These are phyloP conservation scores for Hyles vespertilio DNA, from an alignment of 1,140 invertebrate genomes.

Conservation along the genomic window DNA sequence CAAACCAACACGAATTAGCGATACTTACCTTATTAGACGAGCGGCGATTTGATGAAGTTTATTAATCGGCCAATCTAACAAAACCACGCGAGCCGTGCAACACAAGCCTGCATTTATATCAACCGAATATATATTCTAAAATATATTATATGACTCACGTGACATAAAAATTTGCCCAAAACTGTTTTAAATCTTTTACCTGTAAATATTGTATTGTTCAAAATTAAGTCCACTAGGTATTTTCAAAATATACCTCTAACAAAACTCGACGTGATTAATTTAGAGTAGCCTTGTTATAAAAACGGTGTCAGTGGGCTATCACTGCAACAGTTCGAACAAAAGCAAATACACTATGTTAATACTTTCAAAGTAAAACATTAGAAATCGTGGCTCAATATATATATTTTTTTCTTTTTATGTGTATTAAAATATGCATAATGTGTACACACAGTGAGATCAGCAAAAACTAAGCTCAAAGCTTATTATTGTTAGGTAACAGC, in stretches of 20 bases:
- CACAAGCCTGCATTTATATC: neutral
- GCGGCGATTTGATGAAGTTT: conserved; percentile 18
- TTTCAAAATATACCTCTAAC: too few species aligned
- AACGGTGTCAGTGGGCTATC: conserved; percentile 29
- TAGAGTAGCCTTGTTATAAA: conserved; percentile 18
- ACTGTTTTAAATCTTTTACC: too few species aligned
- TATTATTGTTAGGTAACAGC: conserved; percentile 50
- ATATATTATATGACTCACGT: too few species aligned
- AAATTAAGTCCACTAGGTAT: too few species aligned
- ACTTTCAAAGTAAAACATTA: conserved; percentile 13
- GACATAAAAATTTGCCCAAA: too few species aligned
- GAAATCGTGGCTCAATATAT: neutral
- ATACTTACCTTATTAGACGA: conserved; percentile 36
- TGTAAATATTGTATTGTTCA: too few species aligned
- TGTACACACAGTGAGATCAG: conserved; percentile 2
- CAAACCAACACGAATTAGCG: conserved; percentile 25
- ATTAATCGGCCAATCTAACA: conserved; percentile 20
- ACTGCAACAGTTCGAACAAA: conserved; percentile 35
- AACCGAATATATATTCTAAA: too few species aligned
- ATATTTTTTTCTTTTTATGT: too few species aligned
- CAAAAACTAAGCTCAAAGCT: conserved; percentile 20
- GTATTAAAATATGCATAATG: neutral
- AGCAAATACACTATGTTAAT: conserved; percentile 26
- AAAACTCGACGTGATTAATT: conserved; percentile 8
- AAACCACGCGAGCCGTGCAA: conserved; percentile 4